Conservation (phyloP, 37 sponge, comb jelly and placozoan species). For the Haliclona indistincta region DNA sequence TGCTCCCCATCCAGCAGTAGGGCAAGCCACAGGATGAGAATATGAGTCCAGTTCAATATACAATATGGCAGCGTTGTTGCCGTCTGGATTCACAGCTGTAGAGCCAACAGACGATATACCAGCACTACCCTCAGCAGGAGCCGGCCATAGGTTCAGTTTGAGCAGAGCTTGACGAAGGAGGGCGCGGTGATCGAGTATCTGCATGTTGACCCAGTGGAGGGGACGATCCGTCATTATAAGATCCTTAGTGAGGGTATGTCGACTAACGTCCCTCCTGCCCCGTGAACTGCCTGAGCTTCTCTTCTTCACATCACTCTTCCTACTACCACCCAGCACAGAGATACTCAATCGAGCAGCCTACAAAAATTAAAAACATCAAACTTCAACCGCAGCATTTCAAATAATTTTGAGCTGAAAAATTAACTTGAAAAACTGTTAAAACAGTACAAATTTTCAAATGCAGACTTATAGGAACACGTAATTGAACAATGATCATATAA, state of each 20-base stretch:
- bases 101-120: slow-evolving; percentile 70
- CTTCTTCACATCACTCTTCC: slow-evolving; percentile 43
- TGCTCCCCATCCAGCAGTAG: slow-evolving; percentile 65
- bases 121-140: slow-evolving; percentile 14
- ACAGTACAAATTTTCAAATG: no score
- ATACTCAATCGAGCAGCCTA: slow-evolving; percentile 81
- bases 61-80: slow-evolving; percentile 73
- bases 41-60: slow-evolving; percentile 85
- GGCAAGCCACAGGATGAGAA: slow-evolving; percentile 87
- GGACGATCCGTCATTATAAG: slow-evolving; percentile 35
- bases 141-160: slow-evolving; percentile 79
- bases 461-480: no score
- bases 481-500: no score
- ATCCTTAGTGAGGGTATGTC: slow-evolving; percentile 5
- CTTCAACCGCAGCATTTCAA: no score
- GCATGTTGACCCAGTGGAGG: slow-evolving; percentile 89
- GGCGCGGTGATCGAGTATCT: slow-evolving; percentile 86
- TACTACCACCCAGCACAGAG: slow-evolving; percentile 42
- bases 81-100: slow-evolving; percentile 80
- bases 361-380: no score
- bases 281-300: slow-evolving; percentile 3
- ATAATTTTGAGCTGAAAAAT: no score
- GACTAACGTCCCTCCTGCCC: slow-evolving; percentile 5
- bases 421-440: no score
- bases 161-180: slow-evolving; percentile 71